Base-by-base conservation (phyloP, 2,888 invertebrate genomes). In the Autographa gamma region DNA sequence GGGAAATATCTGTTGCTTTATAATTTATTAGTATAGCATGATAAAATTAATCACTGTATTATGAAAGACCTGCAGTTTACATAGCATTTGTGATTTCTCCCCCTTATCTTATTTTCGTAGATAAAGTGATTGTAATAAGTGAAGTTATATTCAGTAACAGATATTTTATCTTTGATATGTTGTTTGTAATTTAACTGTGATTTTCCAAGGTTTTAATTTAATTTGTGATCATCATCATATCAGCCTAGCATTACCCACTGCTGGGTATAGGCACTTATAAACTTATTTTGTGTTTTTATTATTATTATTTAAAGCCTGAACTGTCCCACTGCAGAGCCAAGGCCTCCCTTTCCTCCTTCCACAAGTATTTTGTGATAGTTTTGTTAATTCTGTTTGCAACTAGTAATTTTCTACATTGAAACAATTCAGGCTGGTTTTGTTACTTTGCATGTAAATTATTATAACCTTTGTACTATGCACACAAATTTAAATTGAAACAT, bases 31-130 rank as follows among this genome's bases (percentile, higher is more conserved):
- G 66, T 71, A 38, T 74, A 7, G 66, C 68, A 38, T 74, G 48
- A 38, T 67, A 65, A 73, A 70, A 19, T 68, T 62, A 82, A 82
- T 82, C 83, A 72, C 56, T 61, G 60, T n/a, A 71, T 82, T 82
- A 71, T 70, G 82, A 63, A 75, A 77, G 48, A 74, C 59, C 41
- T 67, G 60, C 66, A 77, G 71, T 74, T 75, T 68, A 79, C 66
- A 56, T 66, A 77, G 60, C 34, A 64, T 43, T 41, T 52, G 65
- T 58, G 58, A 61, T 54, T 63, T 77, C 69, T 31, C 41, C 19
- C 38, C 66, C 34, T 73, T 79, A 77, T 79, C 80, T 79, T 6
- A 5, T 43, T 32, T 63, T 70, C 52, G 11, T 34, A 70, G 73
- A 73, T 76, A 74, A 70, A 60, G 59, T 64, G 48, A 61, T 68